Base-by-base conservation (phyloP, 2,113 vertebrate genomes). In the Aplodontia rufa region DNA sequence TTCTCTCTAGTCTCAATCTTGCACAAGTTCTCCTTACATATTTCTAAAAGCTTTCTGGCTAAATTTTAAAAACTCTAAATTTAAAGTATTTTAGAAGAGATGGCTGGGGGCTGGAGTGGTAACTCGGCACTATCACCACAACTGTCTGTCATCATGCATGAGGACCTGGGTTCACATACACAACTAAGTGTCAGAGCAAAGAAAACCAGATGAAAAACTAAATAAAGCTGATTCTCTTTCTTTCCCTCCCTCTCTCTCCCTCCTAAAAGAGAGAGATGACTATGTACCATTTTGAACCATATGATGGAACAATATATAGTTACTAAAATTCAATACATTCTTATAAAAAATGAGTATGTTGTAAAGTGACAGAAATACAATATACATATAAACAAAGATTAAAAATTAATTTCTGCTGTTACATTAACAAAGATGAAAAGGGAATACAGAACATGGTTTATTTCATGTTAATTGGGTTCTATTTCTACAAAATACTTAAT, bases 401-500 rank as follows among this genome's bases (percentile, higher is more conserved):
- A 74, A 88, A 86, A 88, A 11, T 55, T 45, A 45, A 66, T 83
- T 66, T 84, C 53, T 55, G 40, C 1, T 37, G 37, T 66, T 71
- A 90, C 26, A 62, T 76, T 84, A 94, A 69, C 42, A 64, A 90
- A 94, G 47, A 91, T 88, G 30, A 66, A 94, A 94, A 85, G 9
- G 22, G 26, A 55, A 30, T 66, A 93, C 24, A 26, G 24, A 64
- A 66, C 81, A 58, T 37, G 80, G 49, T 68, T 89, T 71, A 47
- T 37, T 75, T 76, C 71, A 62, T 66, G 37, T 85, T 89, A 85
- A 92, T 60, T 78, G 90, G 30, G 8, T n/a, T 40, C 11, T 11
- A 72, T 85, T 95, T 86, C 91, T 26, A 91, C 68, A 93, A 86
- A 81, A n/a, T 81, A 93, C 62, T 78, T 87, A 85, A 71, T 85